Evolutionary conservation across 2,797 vertebrate species (phyloP).

Genomic region (Echeneis naucrates): DNA sequence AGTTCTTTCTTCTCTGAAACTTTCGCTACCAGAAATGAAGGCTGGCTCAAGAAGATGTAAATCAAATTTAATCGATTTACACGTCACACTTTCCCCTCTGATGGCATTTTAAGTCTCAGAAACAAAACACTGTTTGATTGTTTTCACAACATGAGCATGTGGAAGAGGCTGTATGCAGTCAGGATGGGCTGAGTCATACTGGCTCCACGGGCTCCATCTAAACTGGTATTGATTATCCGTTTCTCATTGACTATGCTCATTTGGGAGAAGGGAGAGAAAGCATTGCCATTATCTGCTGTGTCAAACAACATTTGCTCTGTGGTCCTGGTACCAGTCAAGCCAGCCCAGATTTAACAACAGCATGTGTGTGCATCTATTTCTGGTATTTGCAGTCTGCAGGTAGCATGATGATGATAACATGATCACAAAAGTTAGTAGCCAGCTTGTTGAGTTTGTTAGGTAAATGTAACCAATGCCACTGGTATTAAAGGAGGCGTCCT

Average conservation of each 20-base stretch:
- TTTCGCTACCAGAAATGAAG: no score
- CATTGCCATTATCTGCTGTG: background rate
- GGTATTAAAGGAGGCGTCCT: background rate
- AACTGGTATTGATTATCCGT: constrained; percentile 64
- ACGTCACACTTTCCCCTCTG: no score
- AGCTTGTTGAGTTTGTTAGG: background rate
- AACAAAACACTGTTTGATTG: no score
- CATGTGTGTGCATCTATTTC: background rate
- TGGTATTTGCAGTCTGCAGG: background rate
- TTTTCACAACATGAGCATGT: no score
- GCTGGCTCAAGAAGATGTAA: no score
- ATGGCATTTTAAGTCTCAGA: no score
- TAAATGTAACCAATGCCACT: background rate
- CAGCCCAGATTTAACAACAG: background rate
- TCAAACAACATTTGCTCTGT: constrained; percentile 10
- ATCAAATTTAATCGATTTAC: no score
- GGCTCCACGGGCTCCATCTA: constrained; percentile 51
- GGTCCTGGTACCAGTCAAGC: background rate
- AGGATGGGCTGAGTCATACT: constrained; percentile 42
- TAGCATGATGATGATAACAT: background rate
- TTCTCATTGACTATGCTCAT: constrained; percentile 51
- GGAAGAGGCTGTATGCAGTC: constrained; percentile 35
- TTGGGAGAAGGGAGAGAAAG: constrained; percentile 22
- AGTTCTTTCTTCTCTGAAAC: background rate
- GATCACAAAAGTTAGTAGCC: background rate